Conservation (phyloP, 2,113 vertebrate genomes). For the Python bivittatus region DNA sequence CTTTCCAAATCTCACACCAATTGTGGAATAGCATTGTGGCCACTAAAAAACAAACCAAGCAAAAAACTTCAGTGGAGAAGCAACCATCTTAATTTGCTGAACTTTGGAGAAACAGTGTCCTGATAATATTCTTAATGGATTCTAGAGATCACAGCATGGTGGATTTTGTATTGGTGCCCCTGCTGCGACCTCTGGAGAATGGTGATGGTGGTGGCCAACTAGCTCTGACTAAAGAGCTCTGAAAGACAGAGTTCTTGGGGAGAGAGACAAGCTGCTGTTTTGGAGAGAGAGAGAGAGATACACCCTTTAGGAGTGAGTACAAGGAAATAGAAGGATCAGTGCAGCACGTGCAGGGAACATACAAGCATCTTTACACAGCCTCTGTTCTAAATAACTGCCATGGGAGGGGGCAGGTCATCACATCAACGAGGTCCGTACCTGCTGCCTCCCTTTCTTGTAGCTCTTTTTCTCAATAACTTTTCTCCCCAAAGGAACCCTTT, state of each 20-base stretch:
- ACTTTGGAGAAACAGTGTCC: background rate
- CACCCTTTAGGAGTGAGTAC: too few species aligned
- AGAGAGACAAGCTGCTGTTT: background rate
- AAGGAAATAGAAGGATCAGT: background rate
- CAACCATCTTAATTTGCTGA: background rate
- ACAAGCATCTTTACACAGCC: background rate
- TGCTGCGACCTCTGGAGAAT: background rate
- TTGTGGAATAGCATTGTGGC: background rate
- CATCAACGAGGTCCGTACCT: background rate
- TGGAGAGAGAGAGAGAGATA: too few species aligned
- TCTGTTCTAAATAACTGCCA: background rate
- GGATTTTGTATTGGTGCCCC: background rate
- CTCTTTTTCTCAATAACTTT: background rate
- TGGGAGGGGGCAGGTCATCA: background rate
- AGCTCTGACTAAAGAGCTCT: background rate
- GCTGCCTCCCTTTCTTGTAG: background rate
- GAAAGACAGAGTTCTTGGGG: background rate
- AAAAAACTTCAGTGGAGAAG: background rate
- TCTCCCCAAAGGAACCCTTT: background rate
- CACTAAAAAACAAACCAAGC: background rate
- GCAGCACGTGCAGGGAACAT: background rate
- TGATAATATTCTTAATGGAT: background rate
- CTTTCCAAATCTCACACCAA: background rate
- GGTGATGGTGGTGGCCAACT: background rate
- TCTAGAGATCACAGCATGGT: background rate